Conservation (phyloP, 2,888 invertebrate species). For the Dicyrtomina minuta region DNA sequence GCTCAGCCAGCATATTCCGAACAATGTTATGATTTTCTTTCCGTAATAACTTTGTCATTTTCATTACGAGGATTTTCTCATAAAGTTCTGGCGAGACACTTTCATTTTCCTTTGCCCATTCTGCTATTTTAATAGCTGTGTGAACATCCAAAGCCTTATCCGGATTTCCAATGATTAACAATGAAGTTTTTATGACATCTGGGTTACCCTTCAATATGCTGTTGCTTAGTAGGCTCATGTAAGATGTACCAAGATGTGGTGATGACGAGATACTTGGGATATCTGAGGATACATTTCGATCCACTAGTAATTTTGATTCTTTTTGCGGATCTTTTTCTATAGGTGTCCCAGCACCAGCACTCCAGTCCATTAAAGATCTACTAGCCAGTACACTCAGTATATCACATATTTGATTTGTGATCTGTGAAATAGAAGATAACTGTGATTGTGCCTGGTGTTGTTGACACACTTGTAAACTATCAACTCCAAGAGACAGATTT, state of each 20-base stretch:
- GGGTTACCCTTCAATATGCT: not conserved
- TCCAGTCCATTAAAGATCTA: slow-evolving; percentile 12
- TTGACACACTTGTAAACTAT: too few relatives aligned
- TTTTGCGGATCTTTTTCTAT: slow-evolving; percentile 7
- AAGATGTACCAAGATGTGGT: too few relatives aligned
- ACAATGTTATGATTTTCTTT: not conserved
- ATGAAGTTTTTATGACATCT: slow-evolving; percentile 7
- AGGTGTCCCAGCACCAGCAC: too few relatives aligned
- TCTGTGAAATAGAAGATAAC: not conserved
- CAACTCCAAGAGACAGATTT: not conserved
- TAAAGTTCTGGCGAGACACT: not conserved
- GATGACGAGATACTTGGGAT: not conserved
- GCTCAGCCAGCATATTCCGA: not conserved
- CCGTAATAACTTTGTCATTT: slow-evolving; percentile 1
- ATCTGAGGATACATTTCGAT: not conserved
- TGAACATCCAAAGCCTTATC: not conserved
- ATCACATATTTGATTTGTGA: not conserved
- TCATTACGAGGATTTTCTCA: not conserved
- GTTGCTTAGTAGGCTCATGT: not conserved
- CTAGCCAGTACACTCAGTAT: not conserved
- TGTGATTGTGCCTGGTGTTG: too few relatives aligned
- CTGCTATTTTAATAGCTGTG: not conserved
- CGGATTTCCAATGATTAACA: slow-evolving; percentile 12
- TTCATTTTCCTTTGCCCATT: slow-evolving; percentile 1
- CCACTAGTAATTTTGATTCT: not conserved